Evolutionary conservation across 2,888 invertebrate genomes (phyloP).

Genomic region (Coronaproctus castanopsis): DNA sequence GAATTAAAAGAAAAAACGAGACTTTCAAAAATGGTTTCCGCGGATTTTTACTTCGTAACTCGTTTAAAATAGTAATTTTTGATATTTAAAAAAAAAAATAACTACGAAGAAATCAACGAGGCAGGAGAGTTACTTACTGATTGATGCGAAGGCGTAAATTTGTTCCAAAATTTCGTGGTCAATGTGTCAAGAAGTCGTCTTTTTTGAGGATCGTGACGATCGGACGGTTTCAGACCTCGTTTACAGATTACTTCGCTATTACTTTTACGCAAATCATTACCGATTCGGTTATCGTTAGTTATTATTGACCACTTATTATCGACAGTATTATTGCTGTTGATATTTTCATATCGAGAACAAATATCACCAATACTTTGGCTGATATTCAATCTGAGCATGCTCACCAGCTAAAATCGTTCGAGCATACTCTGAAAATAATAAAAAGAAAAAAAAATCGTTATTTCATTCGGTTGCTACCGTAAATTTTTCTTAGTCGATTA

Average conservation of each 20-base stretch:
- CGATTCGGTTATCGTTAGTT: neutral
- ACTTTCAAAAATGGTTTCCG: no score
- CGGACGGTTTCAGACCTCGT: constrained; percentile 67
- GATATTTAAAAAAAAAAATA: no score
- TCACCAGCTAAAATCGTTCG: no score
- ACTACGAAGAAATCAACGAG: no score
- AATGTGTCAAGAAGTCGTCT: constrained; percentile 57
- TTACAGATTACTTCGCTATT: constrained; percentile 42
- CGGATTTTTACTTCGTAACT: no score
- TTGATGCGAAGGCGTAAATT: neutral
- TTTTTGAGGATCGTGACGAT: constrained; percentile 61
- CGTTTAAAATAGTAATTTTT: no score
- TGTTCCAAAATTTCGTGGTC: constrained; percentile 50
- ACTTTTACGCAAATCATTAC: constrained; percentile 18
- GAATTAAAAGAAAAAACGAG: no score
- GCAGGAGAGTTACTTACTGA: no score
- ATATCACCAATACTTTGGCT: neutral
- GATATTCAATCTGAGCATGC: neutral
- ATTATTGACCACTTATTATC: neutral
- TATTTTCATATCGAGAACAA: neutral
- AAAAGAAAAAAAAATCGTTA: no score
- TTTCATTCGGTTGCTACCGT: no score
- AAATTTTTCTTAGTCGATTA: no score
- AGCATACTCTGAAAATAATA: no score
- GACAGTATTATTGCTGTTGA: neutral